A percentile compares a stretch with the other conserved stretches of the same genome.
Evolutionary conservation across 2,888 invertebrate genomes (phyloP).

Genomic region (Xanthorhoe designata): DNA sequence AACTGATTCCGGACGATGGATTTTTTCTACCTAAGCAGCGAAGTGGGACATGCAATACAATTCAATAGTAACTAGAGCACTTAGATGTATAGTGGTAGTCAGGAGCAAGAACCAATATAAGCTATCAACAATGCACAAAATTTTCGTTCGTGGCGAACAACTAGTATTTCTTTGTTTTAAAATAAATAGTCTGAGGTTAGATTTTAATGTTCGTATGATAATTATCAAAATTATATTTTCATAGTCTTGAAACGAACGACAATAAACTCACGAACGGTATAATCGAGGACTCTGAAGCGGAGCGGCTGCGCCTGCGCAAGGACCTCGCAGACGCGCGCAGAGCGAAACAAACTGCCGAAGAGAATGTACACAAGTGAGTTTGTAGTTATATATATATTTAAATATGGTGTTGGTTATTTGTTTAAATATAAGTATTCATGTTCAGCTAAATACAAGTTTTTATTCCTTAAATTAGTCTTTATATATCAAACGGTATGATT

Average conservation of each 20-base stretch:
- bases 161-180: too few species aligned
- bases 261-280: constrained; percentile 69
- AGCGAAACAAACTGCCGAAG: constrained; percentile 85
- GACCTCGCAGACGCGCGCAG: constrained; percentile 85
- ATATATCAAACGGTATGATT: too few species aligned
- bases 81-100: too few species aligned
- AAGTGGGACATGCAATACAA: too few species aligned
- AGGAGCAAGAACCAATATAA: too few species aligned
- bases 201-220: too few species aligned
- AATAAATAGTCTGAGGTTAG: too few species aligned
- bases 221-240: neutral
- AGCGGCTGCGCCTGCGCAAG: constrained; percentile 82
- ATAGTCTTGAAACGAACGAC: constrained; percentile 60
- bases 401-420: neutral
- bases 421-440: neutral
- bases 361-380: constrained; percentile 85
- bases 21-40: too few species aligned
- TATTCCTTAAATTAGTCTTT: neutral
- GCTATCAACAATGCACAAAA: too few species aligned
- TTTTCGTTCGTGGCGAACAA: too few species aligned
- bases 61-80: too few species aligned
- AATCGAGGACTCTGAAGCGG: constrained; percentile 76
- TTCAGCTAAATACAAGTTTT: neutral
- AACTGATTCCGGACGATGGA: too few species aligned
- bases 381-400: neutral